These are phyloP conservation scores for Eumeta japonica DNA, from an alignment of 1,140 invertebrate species.

Conservation along the genomic window DNA sequence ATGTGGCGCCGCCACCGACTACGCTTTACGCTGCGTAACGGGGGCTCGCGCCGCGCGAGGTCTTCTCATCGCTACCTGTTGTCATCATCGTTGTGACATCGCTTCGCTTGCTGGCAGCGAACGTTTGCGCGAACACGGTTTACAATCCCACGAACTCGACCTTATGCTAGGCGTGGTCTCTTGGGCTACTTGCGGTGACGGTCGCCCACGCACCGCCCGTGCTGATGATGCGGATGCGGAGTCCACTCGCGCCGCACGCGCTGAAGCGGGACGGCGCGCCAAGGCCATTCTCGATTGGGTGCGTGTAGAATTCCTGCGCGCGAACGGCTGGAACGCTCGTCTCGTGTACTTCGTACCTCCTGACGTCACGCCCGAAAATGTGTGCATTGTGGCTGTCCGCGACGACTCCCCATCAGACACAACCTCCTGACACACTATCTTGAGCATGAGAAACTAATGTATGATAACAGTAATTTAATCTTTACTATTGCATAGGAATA, in stretches of 20 bases:
- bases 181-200: slow-evolving; percentile 80
- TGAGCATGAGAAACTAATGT: too few relatives aligned
- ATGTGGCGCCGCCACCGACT: slow-evolving; percentile 81
- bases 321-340: slow-evolving; percentile 59
- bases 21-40: too few relatives aligned
- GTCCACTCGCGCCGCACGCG: slow-evolving; percentile 46
- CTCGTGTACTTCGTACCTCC: slow-evolving; percentile 67
- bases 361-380: slow-evolving; percentile 73
- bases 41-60: slow-evolving; percentile 55
- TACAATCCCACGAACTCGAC: slow-evolving; percentile 69
- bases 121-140: slow-evolving; percentile 50
- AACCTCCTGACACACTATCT: too few relatives aligned
- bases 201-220: slow-evolving; percentile 49
- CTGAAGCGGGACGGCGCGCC: slow-evolving; percentile 67
- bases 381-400: slow-evolving; percentile 73
- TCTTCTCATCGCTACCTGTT: slow-evolving; percentile 78
- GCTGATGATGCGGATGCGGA: slow-evolving; percentile 2
- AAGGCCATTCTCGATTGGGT: slow-evolving; percentile 78
- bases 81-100: slow-evolving; percentile 79
- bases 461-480: background rate
- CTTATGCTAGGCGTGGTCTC: slow-evolving; percentile 75
- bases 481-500: background rate
- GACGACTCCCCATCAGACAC: too few relatives aligned
- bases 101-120: slow-evolving; percentile 70
- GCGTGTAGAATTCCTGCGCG: slow-evolving; percentile 63